Evolutionary conservation across 1,140 invertebrate species (phyloP), one percentile per base, ranked within the genome.

Genomic region (Cherax destructor): DNA sequence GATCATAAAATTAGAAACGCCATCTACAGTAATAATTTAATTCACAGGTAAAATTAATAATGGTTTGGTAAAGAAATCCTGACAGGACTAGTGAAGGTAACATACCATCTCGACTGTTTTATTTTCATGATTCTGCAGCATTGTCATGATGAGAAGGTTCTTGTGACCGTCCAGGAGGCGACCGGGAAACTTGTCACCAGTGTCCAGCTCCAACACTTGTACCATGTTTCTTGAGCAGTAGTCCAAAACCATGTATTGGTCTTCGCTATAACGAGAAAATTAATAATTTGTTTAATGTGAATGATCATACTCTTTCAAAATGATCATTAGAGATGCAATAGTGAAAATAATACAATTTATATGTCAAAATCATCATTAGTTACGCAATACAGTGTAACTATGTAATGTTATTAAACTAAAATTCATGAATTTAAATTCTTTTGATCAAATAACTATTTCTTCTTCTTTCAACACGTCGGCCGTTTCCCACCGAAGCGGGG

Each of bases 111-210:
- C 97, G n/a, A 97, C 94, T 65, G 96, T 97, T 93, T 97, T 96
- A 72, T 95, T 96, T 47, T 97, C 96, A 94, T 97, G 96, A 94
- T 98, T 98, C 94, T 98, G 97, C 30, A 98, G 95, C 93, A 98
- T 95, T 0, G 97, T 98, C 85, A 98, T 95, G 81, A 97, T 95
- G 93, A 98, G 95, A 47, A 97, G 95, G 74, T 95, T 96, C 49
- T 97, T 96, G 94, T 97, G 96, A 94, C 98, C 98, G 94, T 98
- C 97, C 30, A 98, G 95, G 92, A 98, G 95, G 0, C 97, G 97
- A 77, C 98, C 95, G 80, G 97, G 95, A 81, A 95, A 95, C 76
- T 95, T 95, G 87, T 96, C 94, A 21, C 95, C 95, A 88, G 96
- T 96, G 76, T 96, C 95, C 11, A 95, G 93, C 61, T 94, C 94